phyloP scores from a whole-genome alignment of 2,113 vertebrate species.

The Nothobranchius furzeri region DNA sequence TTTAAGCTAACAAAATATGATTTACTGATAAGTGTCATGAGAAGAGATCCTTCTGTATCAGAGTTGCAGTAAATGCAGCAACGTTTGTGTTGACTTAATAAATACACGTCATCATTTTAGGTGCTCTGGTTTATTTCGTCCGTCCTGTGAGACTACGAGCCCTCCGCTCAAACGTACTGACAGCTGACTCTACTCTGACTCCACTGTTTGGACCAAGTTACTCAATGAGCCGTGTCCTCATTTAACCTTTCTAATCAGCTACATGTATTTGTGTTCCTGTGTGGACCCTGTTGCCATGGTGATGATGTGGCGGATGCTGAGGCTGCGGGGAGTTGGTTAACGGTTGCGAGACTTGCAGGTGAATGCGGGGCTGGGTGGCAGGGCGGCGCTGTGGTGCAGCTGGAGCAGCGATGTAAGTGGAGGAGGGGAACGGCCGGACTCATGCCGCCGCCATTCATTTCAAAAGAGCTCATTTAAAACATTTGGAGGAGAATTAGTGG shows the following conservation, averaged over 20 bases:
- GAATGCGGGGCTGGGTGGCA: slow-evolving; percentile 65
- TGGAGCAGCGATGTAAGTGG: slow-evolving; percentile 15
- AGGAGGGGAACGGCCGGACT: slow-evolving; percentile 67
- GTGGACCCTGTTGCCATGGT: slow-evolving; percentile 80
- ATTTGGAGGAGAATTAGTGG: slow-evolving; percentile 67
- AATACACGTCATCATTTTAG: neutral
- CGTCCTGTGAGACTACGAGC: slow-evolving; percentile 13
- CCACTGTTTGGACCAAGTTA: slow-evolving; percentile 63
- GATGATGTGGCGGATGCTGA: slow-evolving; percentile 70
- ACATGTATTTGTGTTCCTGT: slow-evolving; percentile 35
- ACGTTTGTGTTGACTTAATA: neutral
- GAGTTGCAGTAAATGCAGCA: neutral
- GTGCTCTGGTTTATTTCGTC: neutral
- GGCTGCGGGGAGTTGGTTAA: slow-evolving; percentile 68
- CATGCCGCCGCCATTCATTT: slow-evolving; percentile 34
- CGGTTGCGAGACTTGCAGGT: slow-evolving; percentile 70
- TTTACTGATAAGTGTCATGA: neutral
- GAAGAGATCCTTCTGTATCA: neutral
- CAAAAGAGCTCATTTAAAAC: slow-evolving; percentile 68
- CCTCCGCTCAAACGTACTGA: slow-evolving; percentile 50
- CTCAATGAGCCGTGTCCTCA: slow-evolving; percentile 71
- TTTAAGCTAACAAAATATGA: too few species aligned
- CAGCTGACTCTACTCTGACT: slow-evolving; percentile 62
- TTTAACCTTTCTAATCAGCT: slow-evolving; percentile 65
- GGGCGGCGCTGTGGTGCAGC: slow-evolving; percentile 44